Evolutionary conservation across 2,797 vertebrate genomes (phyloP), one percentile per base, ranked within the genome.

Genomic region (Oreochromis mossambicus): DNA sequence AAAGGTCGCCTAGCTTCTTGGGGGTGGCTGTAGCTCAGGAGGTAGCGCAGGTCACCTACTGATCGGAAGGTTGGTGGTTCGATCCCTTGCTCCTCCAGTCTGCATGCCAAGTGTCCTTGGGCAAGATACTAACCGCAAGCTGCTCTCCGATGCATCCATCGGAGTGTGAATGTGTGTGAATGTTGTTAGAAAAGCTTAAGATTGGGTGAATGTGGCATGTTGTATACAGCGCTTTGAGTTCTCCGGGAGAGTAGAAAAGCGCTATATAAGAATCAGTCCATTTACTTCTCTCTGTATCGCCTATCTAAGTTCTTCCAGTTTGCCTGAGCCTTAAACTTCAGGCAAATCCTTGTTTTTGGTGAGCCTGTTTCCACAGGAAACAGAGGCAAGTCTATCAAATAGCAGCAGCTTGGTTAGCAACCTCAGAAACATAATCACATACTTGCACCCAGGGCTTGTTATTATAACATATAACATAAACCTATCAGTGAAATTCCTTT

Each of bases 401-500:
- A 36, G 10, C 32, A 63, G 58, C 32, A 34, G 34, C 61, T 63
- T 19, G 17, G 8, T 50, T 17, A 50, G 17, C 48, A 50, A 50
- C 17, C 48, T 19, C 48, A 50, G 19, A 36, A 63, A n/a, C 32
- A 38, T 63, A n/a, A 63, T n/a, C 19, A 36, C 32, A 63, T 34
- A 36, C 17, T 36, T 34, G 17, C 32, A 61, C 58, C 58, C 8
- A 32, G 26, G 14, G 7, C 55, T 32, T 58, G 29, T 58, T 58
- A 34, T 19, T 58, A 4, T 61, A 32, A 11, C 29, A 34, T 61
- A 6, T 26, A 26, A 26, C 24, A 26, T 26, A 26, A 26, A 26
- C 24, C 24, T 26, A 34, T 17, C 14, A 34, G 56, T 58, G 29
- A 19, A 19, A 19, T 11, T 58, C 0, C 0, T 58, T 58, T 58